A percentile compares a stretch with the other conserved stretches of the same genome.
Evolutionary conservation across 1,140 invertebrate species (phyloP).

Genomic region (Sipha flava): DNA sequence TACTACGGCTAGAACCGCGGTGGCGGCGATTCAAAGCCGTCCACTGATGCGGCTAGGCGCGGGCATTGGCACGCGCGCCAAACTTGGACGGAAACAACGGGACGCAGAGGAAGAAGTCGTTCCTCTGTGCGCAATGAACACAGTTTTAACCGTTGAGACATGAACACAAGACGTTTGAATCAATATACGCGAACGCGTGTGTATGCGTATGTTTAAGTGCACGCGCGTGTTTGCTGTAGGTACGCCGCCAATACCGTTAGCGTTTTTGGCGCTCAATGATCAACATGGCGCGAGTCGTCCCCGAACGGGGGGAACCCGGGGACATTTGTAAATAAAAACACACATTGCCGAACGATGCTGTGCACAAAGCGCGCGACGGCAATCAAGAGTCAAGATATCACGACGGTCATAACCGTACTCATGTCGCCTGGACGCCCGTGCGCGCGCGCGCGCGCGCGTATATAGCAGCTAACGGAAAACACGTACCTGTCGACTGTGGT

Average conservation of each 20-base stretch:
- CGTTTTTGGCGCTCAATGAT: constrained; percentile 31
- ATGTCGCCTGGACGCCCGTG: background rate
- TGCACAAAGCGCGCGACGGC: background rate
- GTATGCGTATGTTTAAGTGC: background rate
- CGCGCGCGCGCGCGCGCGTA: background rate
- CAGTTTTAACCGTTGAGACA: no score
- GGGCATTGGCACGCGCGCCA: background rate
- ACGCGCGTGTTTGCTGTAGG: background rate
- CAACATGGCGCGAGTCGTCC: constrained; percentile 28
- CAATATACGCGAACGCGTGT: background rate
- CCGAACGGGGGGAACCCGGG: background rate
- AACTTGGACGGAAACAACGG: no score
- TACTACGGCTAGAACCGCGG: background rate
- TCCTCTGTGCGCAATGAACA: no score
- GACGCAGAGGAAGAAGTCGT: no score
- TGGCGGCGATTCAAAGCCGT: background rate
- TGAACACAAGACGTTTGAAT: no score
- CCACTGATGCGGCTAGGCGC: background rate
- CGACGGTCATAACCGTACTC: no score
- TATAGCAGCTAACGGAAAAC: background rate
- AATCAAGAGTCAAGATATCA: no score
- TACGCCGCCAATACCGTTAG: background rate
- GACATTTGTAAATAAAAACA: constrained; percentile 17
- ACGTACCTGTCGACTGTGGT: constrained; percentile 23
- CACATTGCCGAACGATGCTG: background rate